Conservation (phyloP, 2,888 invertebrate species). For the Metopia argyrocephala region DNA sequence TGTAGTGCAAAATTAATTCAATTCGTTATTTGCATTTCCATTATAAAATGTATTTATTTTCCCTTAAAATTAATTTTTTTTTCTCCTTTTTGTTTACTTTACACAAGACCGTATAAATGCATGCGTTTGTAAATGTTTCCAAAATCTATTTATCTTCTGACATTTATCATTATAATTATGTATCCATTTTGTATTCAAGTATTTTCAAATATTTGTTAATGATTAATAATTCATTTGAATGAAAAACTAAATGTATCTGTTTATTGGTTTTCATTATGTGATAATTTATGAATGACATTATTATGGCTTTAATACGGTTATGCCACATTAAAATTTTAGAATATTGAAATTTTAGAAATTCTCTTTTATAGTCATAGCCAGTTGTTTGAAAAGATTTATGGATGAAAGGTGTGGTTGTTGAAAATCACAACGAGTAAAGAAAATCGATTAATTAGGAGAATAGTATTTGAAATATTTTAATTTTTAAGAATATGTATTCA, state of each 20-base stretch:
- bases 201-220: slow-evolving; percentile 61
- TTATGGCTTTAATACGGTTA: slow-evolving; percentile 60
- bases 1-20: no score
- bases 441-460: background rate
- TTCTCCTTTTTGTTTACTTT: background rate
- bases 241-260: background rate
- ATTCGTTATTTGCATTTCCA: slow-evolving; percentile 5
- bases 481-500: no score
- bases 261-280: slow-evolving; percentile 48
- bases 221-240: slow-evolving; percentile 33
- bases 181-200: slow-evolving; percentile 48
- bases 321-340: slow-evolving; percentile 62
- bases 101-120: no score
- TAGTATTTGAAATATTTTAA: no score
- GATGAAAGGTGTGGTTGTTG: slow-evolving; percentile 31
- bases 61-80: slow-evolving; percentile 4
- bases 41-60: background rate
- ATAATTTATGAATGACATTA: slow-evolving; percentile 62
- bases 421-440: background rate
- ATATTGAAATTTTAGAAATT: slow-evolving; percentile 58
- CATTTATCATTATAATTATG: slow-evolving; percentile 59
- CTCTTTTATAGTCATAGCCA: background rate
- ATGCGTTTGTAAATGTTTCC: background rate
- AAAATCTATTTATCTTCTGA: slow-evolving; percentile 43
- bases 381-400: slow-evolving; percentile 50